Base-by-base conservation (phyloP, 37 sponge, comb jelly and placozoan genomes). In the Bolinopsis microptera region DNA sequence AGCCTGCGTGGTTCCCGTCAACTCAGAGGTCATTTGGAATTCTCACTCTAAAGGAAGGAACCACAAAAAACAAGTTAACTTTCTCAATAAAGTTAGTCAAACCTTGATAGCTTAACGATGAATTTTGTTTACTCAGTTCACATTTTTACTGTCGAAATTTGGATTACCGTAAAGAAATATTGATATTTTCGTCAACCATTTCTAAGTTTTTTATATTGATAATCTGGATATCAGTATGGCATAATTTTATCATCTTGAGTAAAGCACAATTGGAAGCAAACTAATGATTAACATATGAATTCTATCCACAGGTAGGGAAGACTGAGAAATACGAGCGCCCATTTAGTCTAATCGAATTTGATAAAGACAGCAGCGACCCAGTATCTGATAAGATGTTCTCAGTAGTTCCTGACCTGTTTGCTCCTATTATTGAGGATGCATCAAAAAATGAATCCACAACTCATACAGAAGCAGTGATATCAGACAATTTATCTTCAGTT, bases 391-490 rank as follows among this genome's bases (percentile, higher is more conserved):
- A 77, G 35, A 77, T 77, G 80, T 77, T 77, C 33, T 77, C 80
- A 31, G 37, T 77, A 34, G 80, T 77, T 77, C 80, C 80, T 33
- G 80, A 77, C 33, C 36, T 77, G 33, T 77, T 77, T 77, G 80
- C 80, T 32, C 80, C 80, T 2, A 27, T 77, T 32, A 18, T 70
- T 70, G 82, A 35, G 37, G 82, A 24, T 72, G 26, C 5, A 72
- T 8, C 2, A 72, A 5, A 8, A 23, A 28, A 72, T 30, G 26
- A 21, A 24, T 8, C 26, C 5, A n/a, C 26, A 8, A 8, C 75
- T 8, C 5, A 72, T 3, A 72, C 5, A 21, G 75, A 72, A n/a
- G n/a, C n/a, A n/a, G n/a, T n/a, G n/a, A n/a, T n/a, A n/a, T 18
- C 61, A 48, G 61, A 48, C 61, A 48, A 48, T 13, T 18, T 18